Base-by-base conservation (phyloP, 2,113 vertebrate species). In the Blennius ocellaris region DNA sequence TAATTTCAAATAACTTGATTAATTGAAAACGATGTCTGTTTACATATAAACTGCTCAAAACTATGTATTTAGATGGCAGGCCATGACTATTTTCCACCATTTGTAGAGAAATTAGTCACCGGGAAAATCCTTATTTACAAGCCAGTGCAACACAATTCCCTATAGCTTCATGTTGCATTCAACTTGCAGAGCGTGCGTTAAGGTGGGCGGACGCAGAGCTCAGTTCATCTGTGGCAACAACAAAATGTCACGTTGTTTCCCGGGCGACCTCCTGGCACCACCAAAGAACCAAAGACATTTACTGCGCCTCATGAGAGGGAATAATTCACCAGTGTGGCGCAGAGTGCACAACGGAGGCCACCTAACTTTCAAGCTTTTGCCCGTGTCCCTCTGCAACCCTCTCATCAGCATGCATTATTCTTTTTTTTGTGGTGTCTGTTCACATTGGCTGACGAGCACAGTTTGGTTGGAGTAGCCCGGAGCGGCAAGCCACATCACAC, bases 351-450 rank as follows among this genome's bases (percentile, higher is more conserved):
- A 15, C 16, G 21, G 43, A 58, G 73, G 76, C 88, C 79, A 87
- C 70, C 81, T 62, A 85, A 86, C 89, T 86, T 88, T 80, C 76
- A 90, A 85, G 49, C 82, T 56, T 11, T 21, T n/a, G 50, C 67
- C 75, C 55, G 21, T n/a, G 37, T 52, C 70, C 66, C 57, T 49
- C 30, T 16, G 11, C 63, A 53, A 36, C 45, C 21, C 56, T 58
- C 60, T 80, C 81, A 87, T 89, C 86, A 80, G 60, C 81, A 92
- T 92, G 88, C 82, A 91, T 89, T 87, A 88, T 92, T 91, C 88
- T 78, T 78, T 80, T 58, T 78, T 74, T 73, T 74, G 21, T 40
- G 54, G 59, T 75, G 73, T 83, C 69, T 84, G 54, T 81, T 87
- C 78, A 55, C 76, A 51, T 72, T 78, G 79, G 66, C 83, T 80